Evolutionary conservation across 64 coral and sea anemone genomes (phyloP).

Genomic region (Dendronephthya gigantea): DNA sequence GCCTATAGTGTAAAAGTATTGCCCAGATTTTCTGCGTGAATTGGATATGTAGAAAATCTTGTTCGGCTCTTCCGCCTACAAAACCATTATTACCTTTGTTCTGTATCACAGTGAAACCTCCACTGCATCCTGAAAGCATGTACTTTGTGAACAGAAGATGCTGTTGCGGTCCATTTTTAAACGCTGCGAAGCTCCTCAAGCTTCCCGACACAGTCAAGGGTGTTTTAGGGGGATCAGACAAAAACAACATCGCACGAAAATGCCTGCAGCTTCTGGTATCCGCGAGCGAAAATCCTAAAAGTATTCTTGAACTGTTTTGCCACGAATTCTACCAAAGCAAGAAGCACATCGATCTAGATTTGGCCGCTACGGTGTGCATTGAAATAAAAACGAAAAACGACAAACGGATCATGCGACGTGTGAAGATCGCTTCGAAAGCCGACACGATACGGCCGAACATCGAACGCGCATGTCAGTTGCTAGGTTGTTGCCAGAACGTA

Average conservation of each 20-base stretch:
- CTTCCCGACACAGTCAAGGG: slow-evolving; percentile 3
- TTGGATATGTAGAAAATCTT: too few species aligned
- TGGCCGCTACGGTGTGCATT: background rate
- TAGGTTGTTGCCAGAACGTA: background rate
- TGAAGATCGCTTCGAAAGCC: slow-evolving; percentile 14
- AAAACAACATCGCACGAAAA: slow-evolving; percentile 10
- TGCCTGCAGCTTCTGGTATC: background rate
- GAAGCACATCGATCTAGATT: slow-evolving; percentile 10
- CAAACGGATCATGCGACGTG: slow-evolving; percentile 10
- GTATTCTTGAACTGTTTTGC: background rate
- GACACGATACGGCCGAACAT: background rate
- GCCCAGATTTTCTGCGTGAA: too few species aligned
- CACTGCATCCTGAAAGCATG: slow-evolving; percentile 6
- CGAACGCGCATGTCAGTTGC: background rate
- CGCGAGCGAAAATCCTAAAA: background rate
- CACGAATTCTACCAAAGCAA: slow-evolving; percentile 16
- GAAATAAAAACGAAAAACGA: slow-evolving; percentile 18
- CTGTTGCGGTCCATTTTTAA: background rate
- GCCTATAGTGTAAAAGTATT: too few species aligned
- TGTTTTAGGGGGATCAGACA: slow-evolving; percentile 4
- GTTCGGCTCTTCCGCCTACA: too few species aligned
- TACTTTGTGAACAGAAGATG: slow-evolving; percentile 12
- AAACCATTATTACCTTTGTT: background rate
- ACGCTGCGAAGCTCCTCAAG: background rate
- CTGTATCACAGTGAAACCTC: background rate